Base-by-base conservation (phyloP, 1,140 invertebrate genomes). In the Apolygus lucorum region DNA sequence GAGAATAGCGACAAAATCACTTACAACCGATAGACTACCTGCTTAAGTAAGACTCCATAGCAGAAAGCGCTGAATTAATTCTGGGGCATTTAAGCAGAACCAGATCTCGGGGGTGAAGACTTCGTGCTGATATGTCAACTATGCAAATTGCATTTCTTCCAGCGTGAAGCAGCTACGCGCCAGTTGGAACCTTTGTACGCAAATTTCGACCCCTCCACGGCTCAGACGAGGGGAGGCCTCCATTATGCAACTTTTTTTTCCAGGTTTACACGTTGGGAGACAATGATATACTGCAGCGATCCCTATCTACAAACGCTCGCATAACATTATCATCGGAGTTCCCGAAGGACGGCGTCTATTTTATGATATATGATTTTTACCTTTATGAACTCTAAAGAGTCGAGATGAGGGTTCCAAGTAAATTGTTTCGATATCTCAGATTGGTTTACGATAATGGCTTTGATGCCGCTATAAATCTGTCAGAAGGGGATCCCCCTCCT, bases 291-390 rank as follows among this genome's bases (percentile, higher is more conserved):
- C 22, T 59, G 54, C 22, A 22, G 54, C 54, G 54, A 59, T 59
- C 54, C n/a, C 22, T 59, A 59, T 59, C 54, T 59, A 4, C 22
- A 17, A 8, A 22, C 8, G 22, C 54, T 59, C 54, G 54, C 54
- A 59, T 59, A 59, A 59, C 54, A 59, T 59, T 59, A 59, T 59
- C 54, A 59, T 24, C 54, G 54, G 13, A 49, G 34, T 8, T 24
- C 54, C 22, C 11, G 54, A 59, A 59, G 54, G 54, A 11, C 54
- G 54, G 54, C 11, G 22, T 59, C 54, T 17, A 24, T 59, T 59
- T 59, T 59, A 59, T 59, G 54, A 59, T 59, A 24, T 59, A 59
- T 59, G 54, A 59, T 59, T 59, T 59, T 59, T 59, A 59, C 54
- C 54, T 59, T 59, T 24, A 59, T 59, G 54, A 59, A 59, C 54